Percentiles rank a stretch among this genome's conserved stretches.
phyloP scores from a whole-genome alignment of 2,888 invertebrate genomes.

The Pherbina coryleti region DNA sequence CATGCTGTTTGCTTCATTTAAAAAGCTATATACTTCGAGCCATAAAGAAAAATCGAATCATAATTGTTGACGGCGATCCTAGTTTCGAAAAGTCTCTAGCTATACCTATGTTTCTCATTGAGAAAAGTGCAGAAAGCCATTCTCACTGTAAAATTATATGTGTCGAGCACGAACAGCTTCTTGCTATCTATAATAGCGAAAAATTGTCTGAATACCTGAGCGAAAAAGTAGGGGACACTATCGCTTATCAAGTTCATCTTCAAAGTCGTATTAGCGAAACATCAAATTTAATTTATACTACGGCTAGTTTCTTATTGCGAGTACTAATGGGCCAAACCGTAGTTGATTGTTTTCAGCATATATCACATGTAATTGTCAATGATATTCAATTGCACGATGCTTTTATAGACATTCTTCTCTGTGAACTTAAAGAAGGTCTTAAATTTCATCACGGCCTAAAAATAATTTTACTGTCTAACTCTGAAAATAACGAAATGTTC shows the following conservation, averaged over 20 bases:
- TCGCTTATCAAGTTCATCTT: slow-evolving; percentile 72
- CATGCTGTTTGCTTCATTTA: slow-evolving; percentile 35
- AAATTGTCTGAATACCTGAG: slow-evolving; percentile 79
- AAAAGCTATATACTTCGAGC: slow-evolving; percentile 43
- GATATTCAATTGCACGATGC: slow-evolving; percentile 94
- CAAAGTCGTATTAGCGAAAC: slow-evolving; percentile 56
- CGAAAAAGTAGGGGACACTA: slow-evolving; percentile 77
- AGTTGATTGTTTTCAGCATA: slow-evolving; percentile 54
- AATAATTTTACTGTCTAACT: slow-evolving; percentile 90
- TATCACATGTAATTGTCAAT: slow-evolving; percentile 88
- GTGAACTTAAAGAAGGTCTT: slow-evolving; percentile 82
- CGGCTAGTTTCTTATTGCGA: slow-evolving; percentile 72
- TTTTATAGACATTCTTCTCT: slow-evolving; percentile 88
- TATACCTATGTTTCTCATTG: slow-evolving; percentile 90
- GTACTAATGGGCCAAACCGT: slow-evolving; percentile 86
- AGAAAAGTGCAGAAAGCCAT: slow-evolving; percentile 76
- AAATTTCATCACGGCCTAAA: slow-evolving; percentile 78
- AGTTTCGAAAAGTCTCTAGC: slow-evolving; percentile 94
- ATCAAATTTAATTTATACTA: slow-evolving; percentile 57
- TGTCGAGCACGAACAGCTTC: slow-evolving; percentile 89
- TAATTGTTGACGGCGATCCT: slow-evolving; percentile 90
- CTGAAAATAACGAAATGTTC: slow-evolving; percentile 46
- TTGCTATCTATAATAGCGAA: slow-evolving; percentile 90
- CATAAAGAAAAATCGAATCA: slow-evolving; percentile 74
- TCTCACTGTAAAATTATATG: slow-evolving; percentile 86